These are phyloP conservation scores for Scotopteryx bipunctaria DNA, from an alignment of 2,888 invertebrate genomes.

Conservation along the genomic window DNA sequence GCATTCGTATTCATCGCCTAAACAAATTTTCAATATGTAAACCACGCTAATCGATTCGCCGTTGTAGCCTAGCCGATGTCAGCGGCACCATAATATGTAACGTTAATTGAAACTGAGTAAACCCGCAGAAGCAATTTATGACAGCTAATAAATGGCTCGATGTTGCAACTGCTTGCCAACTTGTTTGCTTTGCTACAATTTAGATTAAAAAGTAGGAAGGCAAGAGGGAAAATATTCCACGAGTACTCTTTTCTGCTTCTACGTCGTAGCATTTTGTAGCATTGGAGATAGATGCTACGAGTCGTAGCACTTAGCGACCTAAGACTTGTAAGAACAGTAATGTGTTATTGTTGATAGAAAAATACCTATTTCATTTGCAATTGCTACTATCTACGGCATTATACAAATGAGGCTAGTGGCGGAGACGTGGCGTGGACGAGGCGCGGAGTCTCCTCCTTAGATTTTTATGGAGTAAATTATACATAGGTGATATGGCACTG, in stretches of 20 bases:
- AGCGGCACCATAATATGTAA: conserved; percentile 40
- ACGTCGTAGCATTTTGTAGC: not conserved
- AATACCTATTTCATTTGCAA: too few species aligned
- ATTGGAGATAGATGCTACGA: too few species aligned
- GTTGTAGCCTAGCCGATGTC: conserved; percentile 34
- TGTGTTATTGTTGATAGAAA: too few species aligned
- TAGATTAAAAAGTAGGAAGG: conserved; percentile 30
- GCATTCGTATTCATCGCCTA: not conserved
- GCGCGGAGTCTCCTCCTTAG: too few species aligned
- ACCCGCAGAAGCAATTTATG: conserved; percentile 64
- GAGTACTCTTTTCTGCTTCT: not conserved
- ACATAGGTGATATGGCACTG: too few species aligned
- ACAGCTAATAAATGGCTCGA: conserved; percentile 56
- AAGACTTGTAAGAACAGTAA: too few species aligned
- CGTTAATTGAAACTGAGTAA: conserved; percentile 61
- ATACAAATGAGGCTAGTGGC: too few species aligned
- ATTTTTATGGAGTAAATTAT: too few species aligned
- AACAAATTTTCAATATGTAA: conserved; percentile 33
- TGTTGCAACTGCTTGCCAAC: conserved; percentile 45
- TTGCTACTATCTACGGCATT: too few species aligned
- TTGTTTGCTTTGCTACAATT: conserved; percentile 51
- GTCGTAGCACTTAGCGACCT: too few species aligned
- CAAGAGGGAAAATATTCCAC: not conserved
- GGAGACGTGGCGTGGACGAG: too few species aligned
- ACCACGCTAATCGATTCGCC: conserved; percentile 11